A percentile compares a stretch with the other conserved stretches of the same genome.
Evolutionary conservation across 2,888 invertebrate genomes (phyloP).

Genomic region (Luffia ferchaultella): DNA sequence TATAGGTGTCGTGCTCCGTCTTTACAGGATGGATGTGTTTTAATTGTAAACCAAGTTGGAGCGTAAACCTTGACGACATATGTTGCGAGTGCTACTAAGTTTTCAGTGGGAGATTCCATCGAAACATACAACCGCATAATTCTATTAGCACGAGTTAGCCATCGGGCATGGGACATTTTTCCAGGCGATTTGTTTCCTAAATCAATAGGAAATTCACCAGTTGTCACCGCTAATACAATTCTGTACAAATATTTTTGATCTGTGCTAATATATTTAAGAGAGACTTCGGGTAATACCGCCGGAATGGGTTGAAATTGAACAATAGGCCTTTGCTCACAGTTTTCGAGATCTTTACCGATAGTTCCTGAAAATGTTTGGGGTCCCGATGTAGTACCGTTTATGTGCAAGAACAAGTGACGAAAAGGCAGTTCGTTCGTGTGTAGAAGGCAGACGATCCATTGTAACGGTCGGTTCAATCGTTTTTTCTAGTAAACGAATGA

Average conservation of each 20-base stretch:
- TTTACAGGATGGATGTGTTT: slow-evolving; percentile 6
- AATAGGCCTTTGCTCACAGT: too few species aligned
- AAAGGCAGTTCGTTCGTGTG: slow-evolving; percentile 17
- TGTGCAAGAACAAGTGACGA: slow-evolving; percentile 16
- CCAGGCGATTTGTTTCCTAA: too few species aligned
- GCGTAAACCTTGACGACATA: too few species aligned
- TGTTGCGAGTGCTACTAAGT: background rate
- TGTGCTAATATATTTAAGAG: background rate
- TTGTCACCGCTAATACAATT: too few species aligned
- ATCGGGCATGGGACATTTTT: too few species aligned
- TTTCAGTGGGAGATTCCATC: background rate
- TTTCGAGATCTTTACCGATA: slow-evolving; percentile 15
- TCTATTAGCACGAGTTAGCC: too few species aligned
- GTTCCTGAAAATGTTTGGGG: slow-evolving; percentile 15
- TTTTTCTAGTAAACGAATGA: slow-evolving; percentile 16
- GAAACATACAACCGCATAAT: background rate
- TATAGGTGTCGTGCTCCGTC: too few species aligned
- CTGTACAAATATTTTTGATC: background rate
- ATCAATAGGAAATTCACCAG: too few species aligned
- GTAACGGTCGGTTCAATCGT: slow-evolving; percentile 13
- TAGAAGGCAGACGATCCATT: slow-evolving; percentile 17
- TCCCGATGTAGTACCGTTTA: slow-evolving; percentile 17
- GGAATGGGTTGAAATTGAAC: too few species aligned
- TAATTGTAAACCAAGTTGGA: background rate
- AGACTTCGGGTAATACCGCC: too few species aligned